Percentiles rank a stretch among this genome's conserved stretches.
Conservation (phyloP, 2,797 vertebrate species). For the Ctenopoma kingsleyae region DNA sequence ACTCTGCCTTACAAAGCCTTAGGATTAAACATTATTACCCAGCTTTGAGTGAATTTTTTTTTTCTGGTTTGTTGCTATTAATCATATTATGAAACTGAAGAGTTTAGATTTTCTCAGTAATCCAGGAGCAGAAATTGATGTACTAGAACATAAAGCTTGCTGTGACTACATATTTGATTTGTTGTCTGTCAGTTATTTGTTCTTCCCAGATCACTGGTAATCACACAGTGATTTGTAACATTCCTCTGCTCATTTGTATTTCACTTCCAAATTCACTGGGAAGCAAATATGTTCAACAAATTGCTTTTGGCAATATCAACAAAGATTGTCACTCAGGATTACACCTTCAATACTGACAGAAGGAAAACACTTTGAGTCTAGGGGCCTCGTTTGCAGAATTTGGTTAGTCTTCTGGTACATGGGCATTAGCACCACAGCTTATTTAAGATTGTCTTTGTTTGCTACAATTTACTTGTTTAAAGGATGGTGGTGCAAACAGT, state of each 20-base stretch:
- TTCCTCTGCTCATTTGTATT: conserved; percentile 56
- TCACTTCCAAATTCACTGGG: conserved; percentile 63
- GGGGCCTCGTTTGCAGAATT: conserved; percentile 13
- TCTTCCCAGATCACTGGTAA: conserved; percentile 35
- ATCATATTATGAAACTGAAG: conserved; percentile 32
- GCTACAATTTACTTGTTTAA: conserved; percentile 17
- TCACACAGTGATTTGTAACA: conserved; percentile 64
- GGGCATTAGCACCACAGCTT: background rate
- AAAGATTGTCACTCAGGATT: conserved; percentile 44
- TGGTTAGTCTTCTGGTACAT: conserved; percentile 3
- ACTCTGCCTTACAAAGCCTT: conserved; percentile 16
- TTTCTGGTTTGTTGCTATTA: conserved; percentile 21
- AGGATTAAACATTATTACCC: conserved; percentile 31
- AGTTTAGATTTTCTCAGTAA: conserved; percentile 43
- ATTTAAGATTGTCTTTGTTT: conserved; percentile 14
- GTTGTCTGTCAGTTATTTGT: conserved; percentile 29
- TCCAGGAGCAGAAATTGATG: conserved; percentile 36
- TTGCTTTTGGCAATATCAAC: conserved; percentile 57
- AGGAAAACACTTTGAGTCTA: conserved; percentile 32
- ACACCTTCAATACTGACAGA: conserved; percentile 24
- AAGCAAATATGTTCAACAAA: conserved; percentile 66
- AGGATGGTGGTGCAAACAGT: background rate
- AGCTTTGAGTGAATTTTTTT: conserved; percentile 18
- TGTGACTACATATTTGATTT: conserved; percentile 52
- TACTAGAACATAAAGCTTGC: conserved; percentile 13